Evolutionary conservation across 2,797 vertebrate species (phyloP).

Genomic region (Acanthopagrus latus): DNA sequence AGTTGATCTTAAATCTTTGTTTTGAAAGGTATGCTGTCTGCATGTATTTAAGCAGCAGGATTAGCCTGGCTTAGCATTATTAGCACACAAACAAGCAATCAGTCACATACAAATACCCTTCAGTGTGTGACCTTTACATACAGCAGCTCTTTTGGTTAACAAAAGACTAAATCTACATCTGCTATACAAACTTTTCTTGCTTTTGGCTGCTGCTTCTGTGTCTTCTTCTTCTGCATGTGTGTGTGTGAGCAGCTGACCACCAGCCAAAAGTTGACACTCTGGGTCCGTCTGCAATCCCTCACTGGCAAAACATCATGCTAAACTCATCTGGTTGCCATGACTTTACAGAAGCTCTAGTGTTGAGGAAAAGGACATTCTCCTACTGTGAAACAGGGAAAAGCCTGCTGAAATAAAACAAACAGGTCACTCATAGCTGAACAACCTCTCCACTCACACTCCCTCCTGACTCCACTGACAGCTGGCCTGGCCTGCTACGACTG

Average conservation of each 20-base stretch:
- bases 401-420: conserved; percentile 72
- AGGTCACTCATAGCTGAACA: conserved; percentile 52
- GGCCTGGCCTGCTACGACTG: conserved; percentile 19
- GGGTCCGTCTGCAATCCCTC: conserved; percentile 40
- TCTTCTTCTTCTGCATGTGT: background rate
- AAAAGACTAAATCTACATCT: conserved; percentile 34
- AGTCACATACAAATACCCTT: background rate
- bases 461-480: conserved; percentile 34
- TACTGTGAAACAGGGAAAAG: conserved; percentile 64
- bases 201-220: background rate
- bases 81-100: conserved; percentile 10
- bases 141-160: conserved; percentile 34
- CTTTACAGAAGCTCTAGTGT: conserved; percentile 50
- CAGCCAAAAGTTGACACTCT: conserved; percentile 42
- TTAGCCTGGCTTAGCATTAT: conserved; percentile 20
- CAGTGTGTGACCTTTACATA: conserved; percentile 13
- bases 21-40: background rate
- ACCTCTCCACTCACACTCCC: conserved; percentile 37
- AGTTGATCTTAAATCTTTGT: background rate
- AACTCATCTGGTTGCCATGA: conserved; percentile 59
- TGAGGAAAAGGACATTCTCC: conserved; percentile 46
- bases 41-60: conserved; percentile 2
- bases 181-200: conserved; percentile 25
- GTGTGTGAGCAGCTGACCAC: conserved; percentile 18
- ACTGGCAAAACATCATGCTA: conserved; percentile 46